phyloP scores from a whole-genome alignment of 2,888 invertebrate species.

The Calliphora vomitoria region DNA sequence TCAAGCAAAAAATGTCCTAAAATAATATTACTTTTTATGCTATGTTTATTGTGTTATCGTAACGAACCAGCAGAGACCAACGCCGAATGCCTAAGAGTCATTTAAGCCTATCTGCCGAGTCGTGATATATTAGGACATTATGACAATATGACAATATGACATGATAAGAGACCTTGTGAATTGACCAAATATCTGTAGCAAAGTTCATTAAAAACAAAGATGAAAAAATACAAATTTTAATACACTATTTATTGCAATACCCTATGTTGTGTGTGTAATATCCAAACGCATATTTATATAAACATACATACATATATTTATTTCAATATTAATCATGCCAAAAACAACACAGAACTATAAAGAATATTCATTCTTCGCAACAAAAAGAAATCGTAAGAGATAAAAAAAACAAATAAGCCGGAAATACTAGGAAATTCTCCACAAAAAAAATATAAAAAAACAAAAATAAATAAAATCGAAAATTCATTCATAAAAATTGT shows the following conservation, averaged over 20 bases:
- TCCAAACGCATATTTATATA: neutral
- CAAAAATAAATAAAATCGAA: neutral
- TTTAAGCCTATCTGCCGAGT: too few relatives aligned
- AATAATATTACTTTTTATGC: too few relatives aligned
- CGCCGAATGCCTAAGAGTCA: too few relatives aligned
- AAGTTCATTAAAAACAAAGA: too few relatives aligned
- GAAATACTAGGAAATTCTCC: conserved; percentile 64
- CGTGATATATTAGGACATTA: too few relatives aligned
- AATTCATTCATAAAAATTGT: conserved; percentile 65
- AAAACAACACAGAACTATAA: conserved; percentile 13
- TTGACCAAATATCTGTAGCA: too few relatives aligned
- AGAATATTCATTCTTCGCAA: conserved; percentile 8
- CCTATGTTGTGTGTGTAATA: conserved; percentile 2
- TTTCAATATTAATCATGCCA: conserved; percentile 65
- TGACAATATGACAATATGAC: too few relatives aligned
- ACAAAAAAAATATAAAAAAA: neutral
- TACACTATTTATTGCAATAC: conserved; percentile 13
- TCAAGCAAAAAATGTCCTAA: too few relatives aligned
- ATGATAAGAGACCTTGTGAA: too few relatives aligned
- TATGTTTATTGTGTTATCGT: too few relatives aligned
- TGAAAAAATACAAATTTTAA: too few relatives aligned
- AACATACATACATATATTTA: conserved; percentile 2
- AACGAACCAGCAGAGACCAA: too few relatives aligned
- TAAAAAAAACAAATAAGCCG: conserved; percentile 39
- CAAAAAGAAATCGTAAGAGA: conserved; percentile 26